Base-by-base conservation (phyloP, 2,888 invertebrate species). In the Macroteleia sp. region DNA sequence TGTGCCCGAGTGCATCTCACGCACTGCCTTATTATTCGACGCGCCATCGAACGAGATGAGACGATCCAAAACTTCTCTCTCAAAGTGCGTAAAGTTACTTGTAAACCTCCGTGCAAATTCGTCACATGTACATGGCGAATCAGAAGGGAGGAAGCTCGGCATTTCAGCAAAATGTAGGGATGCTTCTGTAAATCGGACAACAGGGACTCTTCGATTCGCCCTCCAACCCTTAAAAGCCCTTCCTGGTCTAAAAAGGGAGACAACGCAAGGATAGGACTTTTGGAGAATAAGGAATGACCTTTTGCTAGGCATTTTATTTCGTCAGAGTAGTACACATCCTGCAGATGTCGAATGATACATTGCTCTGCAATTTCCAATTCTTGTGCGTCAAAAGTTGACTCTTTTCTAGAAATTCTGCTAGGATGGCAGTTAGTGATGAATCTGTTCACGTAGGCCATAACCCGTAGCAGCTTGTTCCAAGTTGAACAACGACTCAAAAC, bases 151-250 rank as follows among this genome's bases (percentile, higher is more conserved):
- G 41, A 34, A 12, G 20, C 41, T 4, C 41, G 6, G 19, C 41
- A 42, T 19, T 42, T 42, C 3, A 19, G 41, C 19, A 42, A n/a
- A 19, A 42, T 42, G 19, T 19, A 20, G 19, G 41, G 41, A 10
- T 42, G 41, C n/a, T 42, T 42, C 9, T 42, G 41, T 20, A 20
- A 19, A 17, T 42, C 17, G 10, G 41, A 19, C 12, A 42, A 19
- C n/a, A 42, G n/a, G 4, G 41, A 42, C 9, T 42, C 3, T 42
- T 42, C 41, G 19, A 42, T 4, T 4, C 41, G 17, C 1, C 41
- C 41, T n/a, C 41, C 41, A 1, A 42, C 41, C n/a, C 41, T 42
- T n/a, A 42, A 42, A 42, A 42, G 8, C 6, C 19, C 41, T 19
- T 42, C 19, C 5, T 10, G 41, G 12, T 42, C 41, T 10, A 42